Percentiles rank a stretch among this genome's conserved stretches.
These are phyloP conservation scores for Todiramphus saurophagus DNA, from an alignment of 2,113 vertebrate species.

Conservation along the genomic window DNA sequence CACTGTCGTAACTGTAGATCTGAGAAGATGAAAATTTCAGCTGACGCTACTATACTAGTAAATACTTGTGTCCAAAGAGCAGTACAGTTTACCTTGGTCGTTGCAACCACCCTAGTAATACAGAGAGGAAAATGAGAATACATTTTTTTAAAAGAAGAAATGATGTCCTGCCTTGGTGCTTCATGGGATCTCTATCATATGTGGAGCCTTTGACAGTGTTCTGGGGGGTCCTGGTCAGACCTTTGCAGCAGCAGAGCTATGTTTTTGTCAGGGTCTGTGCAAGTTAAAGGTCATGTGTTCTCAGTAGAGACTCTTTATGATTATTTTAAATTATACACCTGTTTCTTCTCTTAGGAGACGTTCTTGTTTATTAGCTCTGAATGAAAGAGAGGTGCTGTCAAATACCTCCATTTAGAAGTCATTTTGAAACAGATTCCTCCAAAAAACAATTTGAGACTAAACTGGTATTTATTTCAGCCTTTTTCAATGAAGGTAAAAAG, in stretches of 20 bases:
- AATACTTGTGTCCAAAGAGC: neutral
- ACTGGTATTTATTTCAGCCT: neutral
- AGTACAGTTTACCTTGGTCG: neutral
- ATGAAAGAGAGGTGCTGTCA: neutral
- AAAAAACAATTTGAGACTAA: neutral
- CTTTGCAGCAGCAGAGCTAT: neutral
- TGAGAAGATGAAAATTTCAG: neutral
- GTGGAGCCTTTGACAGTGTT: neutral
- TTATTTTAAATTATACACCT: neutral
- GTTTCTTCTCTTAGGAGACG: neutral
- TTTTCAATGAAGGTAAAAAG: neutral
- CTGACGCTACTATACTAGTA: neutral
- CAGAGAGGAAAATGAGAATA: neutral
- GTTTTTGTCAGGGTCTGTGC: neutral
- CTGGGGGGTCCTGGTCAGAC: neutral
- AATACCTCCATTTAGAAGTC: neutral
- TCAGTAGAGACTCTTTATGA: neutral
- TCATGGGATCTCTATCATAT: neutral
- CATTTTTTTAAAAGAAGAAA: neutral
- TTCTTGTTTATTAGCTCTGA: neutral
- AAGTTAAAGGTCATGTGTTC: neutral
- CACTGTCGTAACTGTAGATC: accelerated
- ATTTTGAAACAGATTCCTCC: neutral
- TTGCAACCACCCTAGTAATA: neutral
- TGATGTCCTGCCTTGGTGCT: neutral